Conservation (phyloP, 1,140 invertebrate species). For the Pseudomyrmex cubaensis region DNA sequence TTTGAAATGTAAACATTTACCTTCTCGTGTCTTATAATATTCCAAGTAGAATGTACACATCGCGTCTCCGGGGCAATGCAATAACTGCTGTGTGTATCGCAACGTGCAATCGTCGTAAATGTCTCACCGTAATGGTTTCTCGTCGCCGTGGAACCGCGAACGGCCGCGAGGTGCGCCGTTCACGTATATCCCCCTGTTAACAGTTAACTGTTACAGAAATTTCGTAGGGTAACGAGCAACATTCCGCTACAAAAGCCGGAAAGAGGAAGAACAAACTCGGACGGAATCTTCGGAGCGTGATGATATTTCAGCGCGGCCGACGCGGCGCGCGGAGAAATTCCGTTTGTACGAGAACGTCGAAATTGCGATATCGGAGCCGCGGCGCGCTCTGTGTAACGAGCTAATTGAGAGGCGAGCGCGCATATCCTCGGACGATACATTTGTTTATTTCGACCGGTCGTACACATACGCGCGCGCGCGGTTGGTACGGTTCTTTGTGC, state of each 20-base stretch:
- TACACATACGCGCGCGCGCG: background rate
- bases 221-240: constrained; percentile 15
- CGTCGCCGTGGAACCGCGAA: background rate
- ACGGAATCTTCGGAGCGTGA: constrained; percentile 43
- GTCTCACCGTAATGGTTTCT: background rate
- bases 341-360: constrained; percentile 11
- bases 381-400: constrained; percentile 11
- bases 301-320: constrained; percentile 29
- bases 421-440: constrained; percentile 39
- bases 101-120: constrained; percentile 42
- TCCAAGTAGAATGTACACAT: constrained; percentile 34
- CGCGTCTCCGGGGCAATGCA: background rate
- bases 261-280: constrained; percentile 47
- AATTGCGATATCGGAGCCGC: constrained; percentile 45
- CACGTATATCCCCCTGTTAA: background rate
- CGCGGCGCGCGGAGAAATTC: constrained; percentile 10
- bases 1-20: constrained; percentile 52
- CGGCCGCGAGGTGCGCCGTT: background rate
- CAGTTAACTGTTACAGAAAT: constrained; percentile 50
- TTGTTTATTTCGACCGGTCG: constrained; percentile 38
- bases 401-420: constrained; percentile 27
- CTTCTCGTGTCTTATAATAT: background rate
- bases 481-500: background rate
- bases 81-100: constrained; percentile 20
- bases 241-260: constrained; percentile 39